Percentiles rank a stretch among this genome's conserved stretches.
phyloP scores from a whole-genome alignment of 2,797 vertebrate genomes.

The Neopelma chrysocephalum region DNA sequence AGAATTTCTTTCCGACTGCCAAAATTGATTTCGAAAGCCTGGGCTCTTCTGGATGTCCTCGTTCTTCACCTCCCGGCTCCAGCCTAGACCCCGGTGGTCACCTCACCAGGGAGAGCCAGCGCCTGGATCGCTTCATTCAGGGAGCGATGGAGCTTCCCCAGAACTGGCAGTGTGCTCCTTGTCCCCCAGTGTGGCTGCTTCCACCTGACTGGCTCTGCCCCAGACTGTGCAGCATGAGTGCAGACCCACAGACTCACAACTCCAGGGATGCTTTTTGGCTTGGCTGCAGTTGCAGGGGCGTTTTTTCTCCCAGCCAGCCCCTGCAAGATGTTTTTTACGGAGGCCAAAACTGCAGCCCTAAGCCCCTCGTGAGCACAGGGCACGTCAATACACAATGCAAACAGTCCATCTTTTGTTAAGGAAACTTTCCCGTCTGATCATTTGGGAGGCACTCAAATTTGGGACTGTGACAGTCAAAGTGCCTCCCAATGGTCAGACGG shows the following conservation, averaged over 20 bases:
- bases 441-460: not conserved
- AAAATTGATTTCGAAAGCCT: not conserved
- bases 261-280: not conserved
- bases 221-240: fast-evolving
- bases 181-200: fast-evolving
- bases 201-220: not conserved
- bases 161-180: not conserved
- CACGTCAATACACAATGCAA: not conserved
- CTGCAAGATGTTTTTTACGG: not conserved
- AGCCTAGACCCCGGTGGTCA: not conserved
- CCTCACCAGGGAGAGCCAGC: not conserved
- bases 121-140: not conserved
- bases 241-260: not conserved
- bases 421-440: not conserved
- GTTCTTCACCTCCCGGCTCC: not conserved
- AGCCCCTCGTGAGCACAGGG: fast-evolving
- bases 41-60: not conserved
- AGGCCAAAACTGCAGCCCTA: not conserved
- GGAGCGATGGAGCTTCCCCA: not conserved
- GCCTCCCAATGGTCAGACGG: not conserved
- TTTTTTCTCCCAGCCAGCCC: not conserved
- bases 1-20: not conserved
- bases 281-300: fast-evolving
- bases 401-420: not conserved
- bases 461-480: not conserved